These are phyloP conservation scores for Drosophila chauvacae DNA, from an alignment of 1,140 invertebrate species.

Conservation along the genomic window DNA sequence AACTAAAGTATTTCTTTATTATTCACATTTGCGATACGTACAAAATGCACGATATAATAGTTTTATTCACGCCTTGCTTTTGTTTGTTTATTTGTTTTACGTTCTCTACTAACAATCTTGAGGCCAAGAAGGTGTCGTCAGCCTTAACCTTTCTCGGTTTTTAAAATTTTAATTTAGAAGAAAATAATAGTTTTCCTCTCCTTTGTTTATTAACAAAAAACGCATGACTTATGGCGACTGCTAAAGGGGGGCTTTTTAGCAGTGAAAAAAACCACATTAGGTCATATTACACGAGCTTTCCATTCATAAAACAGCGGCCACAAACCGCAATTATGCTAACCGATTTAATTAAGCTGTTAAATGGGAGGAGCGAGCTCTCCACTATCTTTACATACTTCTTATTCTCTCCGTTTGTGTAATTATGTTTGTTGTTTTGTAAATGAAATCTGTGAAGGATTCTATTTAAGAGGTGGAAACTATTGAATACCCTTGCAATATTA, in stretches of 20 bases:
- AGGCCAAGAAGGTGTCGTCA: constrained; percentile 33
- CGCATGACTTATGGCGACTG: constrained; percentile 49
- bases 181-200: constrained; percentile 20
- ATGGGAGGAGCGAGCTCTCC: constrained; percentile 10
- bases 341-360: constrained; percentile 55
- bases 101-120: constrained; percentile 44
- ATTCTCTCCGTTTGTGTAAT: constrained; percentile 19
- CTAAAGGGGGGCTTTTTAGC: neutral
- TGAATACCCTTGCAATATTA: constrained; percentile 5
- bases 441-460: neutral
- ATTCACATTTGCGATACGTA: constrained; percentile 13
- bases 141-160: constrained; percentile 39
- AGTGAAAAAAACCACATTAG: constrained; percentile 22
- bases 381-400: constrained; percentile 27
- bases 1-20: constrained; percentile 43
- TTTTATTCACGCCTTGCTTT: constrained; percentile 37
- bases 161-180: neutral
- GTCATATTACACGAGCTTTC: constrained; percentile 34
- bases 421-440: constrained; percentile 13
- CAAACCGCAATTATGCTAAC: constrained; percentile 53
- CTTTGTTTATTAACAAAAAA: constrained; percentile 20
- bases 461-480: neutral
- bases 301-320: constrained; percentile 55
- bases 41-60: constrained; percentile 49
- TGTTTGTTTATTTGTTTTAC: constrained; percentile 25